Conservation (phyloP, 1,140 invertebrate genomes). For the Harlomillsia oculata region DNA sequence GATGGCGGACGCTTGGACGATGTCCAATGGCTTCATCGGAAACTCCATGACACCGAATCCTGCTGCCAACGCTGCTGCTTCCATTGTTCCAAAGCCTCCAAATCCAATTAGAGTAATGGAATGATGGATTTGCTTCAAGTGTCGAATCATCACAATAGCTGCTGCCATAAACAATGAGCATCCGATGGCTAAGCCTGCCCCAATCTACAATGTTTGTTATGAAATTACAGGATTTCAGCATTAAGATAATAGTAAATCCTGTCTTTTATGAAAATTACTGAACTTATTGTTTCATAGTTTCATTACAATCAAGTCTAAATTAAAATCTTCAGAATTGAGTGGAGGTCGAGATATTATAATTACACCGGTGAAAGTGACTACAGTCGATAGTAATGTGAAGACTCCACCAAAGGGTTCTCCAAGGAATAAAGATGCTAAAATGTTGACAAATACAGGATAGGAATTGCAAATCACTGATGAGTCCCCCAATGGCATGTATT, state of each 20-base stretch:
- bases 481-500: conserved; percentile 31
- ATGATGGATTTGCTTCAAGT: conserved; percentile 33
- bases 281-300: neutral
- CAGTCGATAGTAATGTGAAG: conserved; percentile 20
- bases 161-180: conserved; percentile 29
- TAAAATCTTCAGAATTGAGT: conserved; percentile 25
- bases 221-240: neutral
- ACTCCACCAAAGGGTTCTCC: conserved; percentile 29
- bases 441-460: conserved; percentile 29
- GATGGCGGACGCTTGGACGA: conserved; percentile 20
- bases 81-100: conserved; percentile 31
- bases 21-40: conserved; percentile 23
- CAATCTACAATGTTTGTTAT: conserved; percentile 23
- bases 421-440: conserved; percentile 24
- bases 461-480: conserved; percentile 32
- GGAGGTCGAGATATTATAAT: conserved; percentile 24
- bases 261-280: neutral
- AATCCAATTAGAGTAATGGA: conserved; percentile 29
- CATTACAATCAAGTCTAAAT: neutral
- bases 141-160: conserved; percentile 35
- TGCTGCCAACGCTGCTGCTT: conserved; percentile 16
- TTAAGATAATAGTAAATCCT: neutral
- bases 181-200: conserved; percentile 23
- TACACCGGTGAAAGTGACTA: conserved; percentile 26
- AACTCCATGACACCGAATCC: conserved; percentile 28